These are phyloP conservation scores for Plagodis pulveraria DNA, from an alignment of 2,888 invertebrate species.

Conservation along the genomic window DNA sequence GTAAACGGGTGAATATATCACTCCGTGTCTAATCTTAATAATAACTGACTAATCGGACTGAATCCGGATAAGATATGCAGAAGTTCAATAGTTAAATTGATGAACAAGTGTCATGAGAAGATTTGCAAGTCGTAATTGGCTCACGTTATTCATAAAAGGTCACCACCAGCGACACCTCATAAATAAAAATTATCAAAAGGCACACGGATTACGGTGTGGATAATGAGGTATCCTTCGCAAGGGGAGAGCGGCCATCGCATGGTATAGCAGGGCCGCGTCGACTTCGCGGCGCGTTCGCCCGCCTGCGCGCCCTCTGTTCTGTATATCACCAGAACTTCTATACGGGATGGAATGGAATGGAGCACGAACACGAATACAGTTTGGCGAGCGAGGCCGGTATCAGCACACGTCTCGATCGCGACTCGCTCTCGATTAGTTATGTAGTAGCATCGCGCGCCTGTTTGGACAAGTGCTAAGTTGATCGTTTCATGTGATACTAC, in stretches of 20 bases:
- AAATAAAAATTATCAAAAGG: constrained; percentile 80
- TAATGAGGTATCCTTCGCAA: constrained; percentile 81
- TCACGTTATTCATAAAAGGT: constrained; percentile 56
- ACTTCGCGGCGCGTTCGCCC: constrained; percentile 14
- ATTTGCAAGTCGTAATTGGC: constrained; percentile 30
- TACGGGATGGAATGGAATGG: constrained; percentile 48
- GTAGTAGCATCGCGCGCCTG: constrained; percentile 64
- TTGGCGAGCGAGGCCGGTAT: constrained; percentile 75
- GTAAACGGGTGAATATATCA: constrained; percentile 5
- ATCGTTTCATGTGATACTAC: constrained; percentile 82
- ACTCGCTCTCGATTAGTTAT: constrained; percentile 58
- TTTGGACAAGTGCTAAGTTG: constrained; percentile 84
- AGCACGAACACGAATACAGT: constrained; percentile 59
- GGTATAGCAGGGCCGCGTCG: constrained; percentile 53
- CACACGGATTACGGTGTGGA: constrained; percentile 80
- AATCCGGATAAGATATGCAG: constrained; percentile 8
- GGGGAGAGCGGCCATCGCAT: constrained; percentile 43
- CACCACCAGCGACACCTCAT: constrained; percentile 60
- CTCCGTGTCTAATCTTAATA: constrained; percentile 18
- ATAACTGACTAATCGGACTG: constrained; percentile 21
- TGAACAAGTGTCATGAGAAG: constrained; percentile 14
- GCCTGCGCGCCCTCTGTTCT: constrained; percentile 71
- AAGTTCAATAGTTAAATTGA: constrained; percentile 14
- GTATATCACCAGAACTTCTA: constrained; percentile 71
- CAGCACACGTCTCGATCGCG: constrained; percentile 51